A percentile compares a stretch with the other conserved stretches of the same genome.
Conservation (phyloP, 2,113 vertebrate species). For the Anhinga rufa region DNA sequence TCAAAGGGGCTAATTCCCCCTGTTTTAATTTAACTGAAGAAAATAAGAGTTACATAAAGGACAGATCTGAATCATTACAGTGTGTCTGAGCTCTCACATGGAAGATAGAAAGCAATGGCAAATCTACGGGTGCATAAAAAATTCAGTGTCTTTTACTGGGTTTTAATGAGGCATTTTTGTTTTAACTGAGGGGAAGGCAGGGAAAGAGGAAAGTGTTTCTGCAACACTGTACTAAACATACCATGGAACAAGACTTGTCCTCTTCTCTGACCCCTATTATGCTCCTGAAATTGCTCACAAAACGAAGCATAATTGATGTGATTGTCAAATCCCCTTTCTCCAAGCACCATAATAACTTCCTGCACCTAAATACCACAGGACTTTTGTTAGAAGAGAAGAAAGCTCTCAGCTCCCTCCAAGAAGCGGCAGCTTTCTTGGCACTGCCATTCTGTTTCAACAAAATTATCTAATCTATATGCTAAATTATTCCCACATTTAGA, state of each 20-base stretch:
- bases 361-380: neutral
- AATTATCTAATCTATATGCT: neutral
- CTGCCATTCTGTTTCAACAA: neutral
- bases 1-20: slow-evolving; percentile 4
- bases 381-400: neutral
- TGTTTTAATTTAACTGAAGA: slow-evolving; percentile 26
- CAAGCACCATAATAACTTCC: neutral
- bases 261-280: neutral
- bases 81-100: neutral
- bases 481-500: neutral
- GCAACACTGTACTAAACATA: neutral
- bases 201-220: neutral
- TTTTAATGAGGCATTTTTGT: neutral
- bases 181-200: neutral
- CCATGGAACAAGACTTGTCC: neutral
- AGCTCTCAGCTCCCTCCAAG: neutral
- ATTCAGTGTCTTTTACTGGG: neutral
- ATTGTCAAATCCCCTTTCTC: neutral
- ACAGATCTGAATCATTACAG: neutral
- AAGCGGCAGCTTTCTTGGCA: neutral
- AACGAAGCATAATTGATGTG: neutral
- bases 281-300: neutral
- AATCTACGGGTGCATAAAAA: neutral
- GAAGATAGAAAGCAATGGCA: neutral
- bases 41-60: slow-evolving; percentile 5